Conservation (phyloP, 2,888 invertebrate genomes). For the Plagodis dolabraria region DNA sequence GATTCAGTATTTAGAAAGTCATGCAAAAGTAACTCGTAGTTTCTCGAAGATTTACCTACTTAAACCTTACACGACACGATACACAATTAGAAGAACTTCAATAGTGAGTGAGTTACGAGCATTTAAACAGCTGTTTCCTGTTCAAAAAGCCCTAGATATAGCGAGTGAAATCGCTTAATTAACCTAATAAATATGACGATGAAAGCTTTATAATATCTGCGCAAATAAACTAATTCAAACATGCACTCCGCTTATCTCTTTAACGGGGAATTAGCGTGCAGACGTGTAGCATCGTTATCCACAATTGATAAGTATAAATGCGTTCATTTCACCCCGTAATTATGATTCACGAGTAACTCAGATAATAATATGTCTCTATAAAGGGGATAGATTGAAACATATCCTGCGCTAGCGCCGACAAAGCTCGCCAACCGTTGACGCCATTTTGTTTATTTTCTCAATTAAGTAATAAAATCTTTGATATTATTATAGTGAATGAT, state of each 20-base stretch:
- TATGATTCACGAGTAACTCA: slow-evolving; percentile 45
- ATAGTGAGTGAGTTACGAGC: not conserved
- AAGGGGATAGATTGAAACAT: slow-evolving; percentile 48
- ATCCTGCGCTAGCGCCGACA: slow-evolving; percentile 48
- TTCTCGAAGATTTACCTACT: slow-evolving; percentile 7
- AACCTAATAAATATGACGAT: slow-evolving; percentile 15
- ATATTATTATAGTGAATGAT: slow-evolving; percentile 27
- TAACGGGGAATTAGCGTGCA: slow-evolving; percentile 20
- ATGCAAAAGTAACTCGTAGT: not conserved
- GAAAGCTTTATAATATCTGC: slow-evolving; percentile 17
- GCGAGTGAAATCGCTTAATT: slow-evolving; percentile 8
- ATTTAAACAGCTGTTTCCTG: slow-evolving; percentile 17
- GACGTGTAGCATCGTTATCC: slow-evolving; percentile 25
- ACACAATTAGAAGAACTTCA: not conserved
- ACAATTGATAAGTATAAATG: slow-evolving; percentile 34
- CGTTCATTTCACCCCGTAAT: slow-evolving; percentile 39
- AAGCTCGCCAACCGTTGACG: slow-evolving; percentile 43
- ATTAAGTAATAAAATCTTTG: slow-evolving; percentile 47
- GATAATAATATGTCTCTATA: slow-evolving; percentile 44
- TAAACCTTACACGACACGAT: not conserved
- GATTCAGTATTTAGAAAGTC: slow-evolving; percentile 34
- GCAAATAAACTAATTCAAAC: slow-evolving; percentile 16
- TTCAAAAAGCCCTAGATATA: slow-evolving; percentile 8
- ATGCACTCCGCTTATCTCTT: slow-evolving; percentile 10
- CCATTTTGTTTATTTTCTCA: slow-evolving; percentile 52